A percentile compares a stretch with the other conserved stretches of the same genome.
Evolutionary conservation across 2,113 vertebrate genomes (phyloP).

Genomic region (Brachyhypopomus occidentalis): DNA sequence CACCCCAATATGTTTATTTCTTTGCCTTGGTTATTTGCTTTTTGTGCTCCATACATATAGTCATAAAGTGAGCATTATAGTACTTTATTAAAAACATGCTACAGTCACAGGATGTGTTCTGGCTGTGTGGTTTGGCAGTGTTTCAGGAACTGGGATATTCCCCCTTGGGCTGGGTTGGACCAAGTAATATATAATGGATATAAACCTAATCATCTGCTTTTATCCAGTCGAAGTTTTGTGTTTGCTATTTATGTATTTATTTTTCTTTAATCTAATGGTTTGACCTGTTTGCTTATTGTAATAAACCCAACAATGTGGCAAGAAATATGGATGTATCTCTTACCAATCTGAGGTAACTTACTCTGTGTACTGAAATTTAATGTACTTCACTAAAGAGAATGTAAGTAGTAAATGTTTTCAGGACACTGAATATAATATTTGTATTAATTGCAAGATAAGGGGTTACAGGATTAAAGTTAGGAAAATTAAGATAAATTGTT

Average conservation of each 20-base stretch:
- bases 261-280: not conserved
- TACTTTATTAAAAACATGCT: conserved; percentile 35
- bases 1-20: conserved; percentile 6
- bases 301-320: too few relatives aligned
- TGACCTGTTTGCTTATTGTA: not conserved
- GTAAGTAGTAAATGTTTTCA: too few relatives aligned
- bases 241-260: not conserved
- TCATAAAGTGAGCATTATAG: conserved; percentile 22
- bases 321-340: too few relatives aligned
- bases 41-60: conserved; percentile 6
- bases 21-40: not conserved
- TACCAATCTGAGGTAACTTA: too few relatives aligned
- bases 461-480: too few relatives aligned
- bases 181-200: not conserved
- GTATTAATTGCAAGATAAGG: too few relatives aligned
- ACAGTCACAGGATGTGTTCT: conserved; percentile 22
- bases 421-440: too few relatives aligned
- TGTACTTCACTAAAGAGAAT: too few relatives aligned
- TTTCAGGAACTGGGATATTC: not conserved
- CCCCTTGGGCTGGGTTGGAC: not conserved
- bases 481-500: too few relatives aligned
- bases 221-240: not conserved
- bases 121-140: conserved; percentile 12
- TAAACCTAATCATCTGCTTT: not conserved
- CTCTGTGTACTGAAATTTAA: too few relatives aligned